These are phyloP conservation scores for Lasioglossum pauxillum DNA, from an alignment of 2,888 invertebrate species.

Conservation along the genomic window DNA sequence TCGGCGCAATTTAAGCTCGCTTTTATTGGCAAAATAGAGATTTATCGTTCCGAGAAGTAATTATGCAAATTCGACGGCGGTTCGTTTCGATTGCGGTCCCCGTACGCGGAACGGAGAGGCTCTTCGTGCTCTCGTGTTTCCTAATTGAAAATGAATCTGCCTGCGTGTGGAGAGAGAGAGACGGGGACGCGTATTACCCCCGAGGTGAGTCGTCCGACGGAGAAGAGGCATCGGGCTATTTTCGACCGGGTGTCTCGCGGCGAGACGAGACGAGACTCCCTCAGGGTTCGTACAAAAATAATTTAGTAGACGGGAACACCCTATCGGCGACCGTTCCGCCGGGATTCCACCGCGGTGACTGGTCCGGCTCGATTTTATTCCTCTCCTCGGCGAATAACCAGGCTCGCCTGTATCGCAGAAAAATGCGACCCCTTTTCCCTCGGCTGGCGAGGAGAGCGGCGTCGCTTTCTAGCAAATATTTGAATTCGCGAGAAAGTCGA, in stretches of 20 bases:
- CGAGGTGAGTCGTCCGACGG: constrained; percentile 15
- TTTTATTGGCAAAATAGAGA: constrained; percentile 52
- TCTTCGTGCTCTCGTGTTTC: not conserved
- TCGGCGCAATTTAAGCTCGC: constrained; percentile 28
- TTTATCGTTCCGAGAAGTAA: constrained; percentile 44
- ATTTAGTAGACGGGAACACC: constrained; percentile 58
- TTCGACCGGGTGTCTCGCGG: constrained; percentile 41
- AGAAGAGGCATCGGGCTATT: constrained; percentile 53
- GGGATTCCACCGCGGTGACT: constrained; percentile 63
- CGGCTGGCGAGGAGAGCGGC: constrained; percentile 17
- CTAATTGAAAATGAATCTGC: not conserved
- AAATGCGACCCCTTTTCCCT: constrained; percentile 20
- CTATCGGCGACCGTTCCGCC: constrained; percentile 54
- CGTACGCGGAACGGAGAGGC: not conserved
- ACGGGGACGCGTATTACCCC: constrained; percentile 19
- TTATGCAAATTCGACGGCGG: constrained; percentile 44
- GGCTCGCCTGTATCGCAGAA: constrained; percentile 1
- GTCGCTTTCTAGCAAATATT: constrained; percentile 54
- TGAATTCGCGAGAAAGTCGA: constrained; percentile 54
- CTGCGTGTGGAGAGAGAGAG: not conserved
- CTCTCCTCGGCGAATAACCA: constrained; percentile 2
- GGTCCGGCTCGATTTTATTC: constrained; percentile 14
- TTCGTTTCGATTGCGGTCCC: constrained; percentile 18
- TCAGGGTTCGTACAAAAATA: constrained; percentile 67
- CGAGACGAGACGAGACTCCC: constrained; percentile 55